Conservation (phyloP, 2,113 vertebrate genomes). For the Turnix velox region DNA sequence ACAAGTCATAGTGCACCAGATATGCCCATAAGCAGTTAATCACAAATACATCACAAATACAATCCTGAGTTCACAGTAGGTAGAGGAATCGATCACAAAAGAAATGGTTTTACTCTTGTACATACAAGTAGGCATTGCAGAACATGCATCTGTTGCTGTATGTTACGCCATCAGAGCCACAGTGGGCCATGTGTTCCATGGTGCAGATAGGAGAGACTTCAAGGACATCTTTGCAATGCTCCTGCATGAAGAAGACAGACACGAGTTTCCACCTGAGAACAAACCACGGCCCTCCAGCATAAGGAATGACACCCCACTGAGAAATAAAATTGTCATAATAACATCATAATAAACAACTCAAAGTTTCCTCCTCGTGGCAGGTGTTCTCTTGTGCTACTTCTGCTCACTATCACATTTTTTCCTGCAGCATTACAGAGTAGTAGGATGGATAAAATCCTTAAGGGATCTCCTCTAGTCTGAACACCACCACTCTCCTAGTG, state of each 20-base stretch:
- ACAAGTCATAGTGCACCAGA: neutral
- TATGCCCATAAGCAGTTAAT: neutral
- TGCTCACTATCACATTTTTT: neutral
- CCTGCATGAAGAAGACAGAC: neutral
- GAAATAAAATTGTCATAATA: neutral
- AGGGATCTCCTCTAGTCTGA: neutral
- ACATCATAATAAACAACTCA: neutral
- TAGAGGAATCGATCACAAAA: neutral
- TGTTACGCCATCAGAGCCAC: constrained; percentile 65
- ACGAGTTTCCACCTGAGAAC: neutral
- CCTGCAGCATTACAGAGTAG: neutral
- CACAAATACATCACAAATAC: neutral
- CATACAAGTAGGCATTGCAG: constrained; percentile 62
- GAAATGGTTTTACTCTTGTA: neutral
- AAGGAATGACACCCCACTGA: neutral
- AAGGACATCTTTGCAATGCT: neutral
- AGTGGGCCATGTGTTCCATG: constrained; percentile 7
- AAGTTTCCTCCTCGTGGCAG: neutral
- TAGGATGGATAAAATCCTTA: neutral
- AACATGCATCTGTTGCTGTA: constrained; percentile 26
- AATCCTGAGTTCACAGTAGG: neutral
- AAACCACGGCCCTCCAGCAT: neutral
- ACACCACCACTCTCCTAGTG: neutral
- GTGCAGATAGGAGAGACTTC: fast-evolving
- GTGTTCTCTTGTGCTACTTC: neutral